A percentile compares a stretch with the other conserved stretches of the same genome.
These are phyloP conservation scores for Oreocharis arfaki DNA, from an alignment of 2,113 vertebrate genomes.

Conservation along the genomic window DNA sequence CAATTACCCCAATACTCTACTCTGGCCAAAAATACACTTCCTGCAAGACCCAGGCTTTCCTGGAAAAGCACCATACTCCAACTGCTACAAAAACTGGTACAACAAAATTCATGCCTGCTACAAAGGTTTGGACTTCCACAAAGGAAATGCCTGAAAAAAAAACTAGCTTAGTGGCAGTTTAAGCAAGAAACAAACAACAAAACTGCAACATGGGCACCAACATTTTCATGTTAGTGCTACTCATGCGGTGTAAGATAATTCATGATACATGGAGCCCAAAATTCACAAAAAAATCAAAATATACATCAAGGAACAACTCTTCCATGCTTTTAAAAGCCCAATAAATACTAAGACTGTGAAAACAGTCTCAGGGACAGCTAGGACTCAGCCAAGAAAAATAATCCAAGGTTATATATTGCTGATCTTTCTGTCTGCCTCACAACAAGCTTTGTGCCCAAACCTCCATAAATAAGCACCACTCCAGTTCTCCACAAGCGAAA, in stretches of 20 bases:
- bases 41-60: neutral
- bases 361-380: neutral
- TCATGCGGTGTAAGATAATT: neutral
- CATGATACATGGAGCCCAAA: neutral
- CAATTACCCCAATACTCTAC: neutral
- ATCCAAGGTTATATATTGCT: neutral
- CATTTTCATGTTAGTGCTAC: neutral
- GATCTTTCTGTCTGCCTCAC: neutral
- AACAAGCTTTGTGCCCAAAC: neutral
- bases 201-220: neutral
- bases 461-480: neutral
- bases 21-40: neutral
- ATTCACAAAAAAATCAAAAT: neutral
- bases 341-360: neutral
- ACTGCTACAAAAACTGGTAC: neutral
- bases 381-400: neutral
- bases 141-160: neutral
- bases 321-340: neutral
- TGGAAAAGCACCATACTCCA: neutral
- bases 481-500: neutral
- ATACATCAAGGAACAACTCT: neutral
- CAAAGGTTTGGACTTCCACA: neutral
- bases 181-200: neutral
- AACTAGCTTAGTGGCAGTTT: fast-evolving
- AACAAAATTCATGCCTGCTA: neutral